These are phyloP conservation scores for Sphaeramia orbicularis DNA, from an alignment of 2,797 vertebrate genomes.

Conservation along the genomic window DNA sequence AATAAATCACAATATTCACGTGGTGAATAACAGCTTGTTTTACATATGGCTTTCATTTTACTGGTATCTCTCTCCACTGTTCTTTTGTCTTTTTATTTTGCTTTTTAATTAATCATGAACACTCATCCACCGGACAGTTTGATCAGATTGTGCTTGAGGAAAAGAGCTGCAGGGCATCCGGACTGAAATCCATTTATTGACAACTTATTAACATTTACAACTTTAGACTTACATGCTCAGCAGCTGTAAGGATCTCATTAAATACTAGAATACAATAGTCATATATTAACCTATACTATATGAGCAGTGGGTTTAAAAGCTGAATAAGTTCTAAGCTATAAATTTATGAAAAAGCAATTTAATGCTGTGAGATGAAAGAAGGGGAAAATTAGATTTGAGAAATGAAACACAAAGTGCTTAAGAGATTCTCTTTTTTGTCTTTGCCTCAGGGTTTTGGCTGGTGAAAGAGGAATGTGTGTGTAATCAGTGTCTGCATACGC, in stretches of 20 bases:
- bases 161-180: slow-evolving; percentile 22
- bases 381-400: slow-evolving; percentile 4
- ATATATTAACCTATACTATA: too few relatives aligned
- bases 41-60: neutral
- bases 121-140: neutral
- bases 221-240: slow-evolving; percentile 31
- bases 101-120: slow-evolving; percentile 19
- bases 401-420: slow-evolving; percentile 16
- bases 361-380: neutral
- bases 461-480: slow-evolving; percentile 24
- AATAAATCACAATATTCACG: neutral
- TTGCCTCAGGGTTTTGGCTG: slow-evolving; percentile 33
- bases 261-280: slow-evolving; percentile 14
- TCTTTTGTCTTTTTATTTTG: neutral
- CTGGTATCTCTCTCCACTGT: neutral
- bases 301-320: neutral
- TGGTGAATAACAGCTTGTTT: too few relatives aligned
- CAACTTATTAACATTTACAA: slow-evolving; percentile 44
- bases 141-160: slow-evolving; percentile 16
- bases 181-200: slow-evolving; percentile 49
- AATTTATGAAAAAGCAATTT: slow-evolving; percentile 2
- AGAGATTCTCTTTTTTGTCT: slow-evolving; percentile 36
- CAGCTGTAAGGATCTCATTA: slow-evolving; percentile 22
- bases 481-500: slow-evolving; percentile 22
- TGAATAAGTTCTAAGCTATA: slow-evolving; percentile 1